These are phyloP conservation scores for Heliconius ethilla DNA, from an alignment of 2,888 invertebrate genomes.

Conservation along the genomic window DNA sequence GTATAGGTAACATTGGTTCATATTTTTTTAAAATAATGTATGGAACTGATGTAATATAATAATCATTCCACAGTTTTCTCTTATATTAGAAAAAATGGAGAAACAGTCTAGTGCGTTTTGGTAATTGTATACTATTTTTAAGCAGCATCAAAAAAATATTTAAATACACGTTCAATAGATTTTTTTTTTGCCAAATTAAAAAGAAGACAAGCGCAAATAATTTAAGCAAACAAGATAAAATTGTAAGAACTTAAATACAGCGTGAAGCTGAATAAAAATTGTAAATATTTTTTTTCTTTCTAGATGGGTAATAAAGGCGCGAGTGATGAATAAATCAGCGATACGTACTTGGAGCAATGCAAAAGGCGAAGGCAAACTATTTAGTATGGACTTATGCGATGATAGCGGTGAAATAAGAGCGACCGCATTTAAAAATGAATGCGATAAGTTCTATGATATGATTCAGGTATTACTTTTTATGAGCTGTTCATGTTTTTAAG, in stretches of 20 bases:
- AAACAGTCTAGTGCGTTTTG: too few relatives aligned
- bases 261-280: not conserved
- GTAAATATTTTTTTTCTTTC: constrained; percentile 36
- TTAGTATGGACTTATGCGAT: constrained; percentile 95
- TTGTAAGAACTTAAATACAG: not conserved
- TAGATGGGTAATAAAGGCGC: constrained; percentile 95
- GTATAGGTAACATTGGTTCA: too few relatives aligned
- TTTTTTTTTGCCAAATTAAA: not conserved
- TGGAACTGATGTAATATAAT: too few relatives aligned
- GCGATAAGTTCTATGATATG: constrained; percentile 94
- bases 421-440: constrained; percentile 93
- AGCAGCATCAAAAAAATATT: too few relatives aligned
- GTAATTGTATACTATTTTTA: too few relatives aligned
- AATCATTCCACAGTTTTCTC: too few relatives aligned
- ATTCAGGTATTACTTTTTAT: constrained; percentile 84
- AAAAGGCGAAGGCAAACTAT: constrained; percentile 95
- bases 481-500: not conserved
- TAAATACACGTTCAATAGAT: too few relatives aligned
- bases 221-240: not conserved
- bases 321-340: constrained; percentile 90
- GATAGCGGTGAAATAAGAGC: constrained; percentile 96
- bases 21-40: too few relatives aligned
- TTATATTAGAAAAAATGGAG: too few relatives aligned
- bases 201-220: not conserved
- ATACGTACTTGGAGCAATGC: constrained; percentile 96